Base-by-base conservation (phyloP, 2,113 vertebrate species). In the Brachypodius melanocephalos region DNA sequence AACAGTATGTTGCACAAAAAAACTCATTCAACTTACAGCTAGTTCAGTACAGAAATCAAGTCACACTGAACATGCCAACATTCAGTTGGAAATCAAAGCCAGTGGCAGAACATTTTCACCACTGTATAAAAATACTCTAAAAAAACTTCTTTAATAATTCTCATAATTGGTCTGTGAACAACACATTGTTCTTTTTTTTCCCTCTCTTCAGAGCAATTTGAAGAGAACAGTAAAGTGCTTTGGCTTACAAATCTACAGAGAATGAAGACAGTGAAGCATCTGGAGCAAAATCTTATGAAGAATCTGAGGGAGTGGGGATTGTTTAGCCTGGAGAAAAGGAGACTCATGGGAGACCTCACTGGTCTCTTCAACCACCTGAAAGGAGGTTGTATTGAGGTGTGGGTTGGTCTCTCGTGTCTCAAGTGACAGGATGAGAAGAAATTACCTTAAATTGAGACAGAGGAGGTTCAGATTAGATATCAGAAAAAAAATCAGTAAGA, bases 381-480 rank as follows among this genome's bases (percentile, higher is more conserved):
- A 61, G 14, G 46, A 61, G 40, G 9, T 1, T 59, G 28, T 29
- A n/a, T 3, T n/a, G 32, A 45, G 10, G 24, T 40, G 24, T 38
- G 52, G 24, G 10, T 17, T 74, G 38, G 10, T 38, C 15, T 81
- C 45, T 74, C 38, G 21, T 5, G 11, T n/a, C n/a, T 67, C n/a
- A 52, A 46, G 52, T 31, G 19, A 52, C 28, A 59, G n/a, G 24
- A 59, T 17, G 24, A 59, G 45, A 67, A 5, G n/a, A 59, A 88
- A 51, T 24, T 43, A 49, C 68, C 86, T 46, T 29, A 66, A 58
- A 0, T 0, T 38, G 51, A 59, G 32, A 18, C 13, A 25, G 9
- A 11, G 6, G 29, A 67, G 5, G 28, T 59, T 58, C 43, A n/a
- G 10, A 73, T n/a, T n/a, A 59, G n/a, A 31, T 19, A 40, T 34